A percentile compares a stretch with the other conserved stretches of the same genome.
These are phyloP conservation scores for Acrocephalus scirpaceus DNA, from an alignment of 2,797 vertebrate genomes.

Conservation along the genomic window DNA sequence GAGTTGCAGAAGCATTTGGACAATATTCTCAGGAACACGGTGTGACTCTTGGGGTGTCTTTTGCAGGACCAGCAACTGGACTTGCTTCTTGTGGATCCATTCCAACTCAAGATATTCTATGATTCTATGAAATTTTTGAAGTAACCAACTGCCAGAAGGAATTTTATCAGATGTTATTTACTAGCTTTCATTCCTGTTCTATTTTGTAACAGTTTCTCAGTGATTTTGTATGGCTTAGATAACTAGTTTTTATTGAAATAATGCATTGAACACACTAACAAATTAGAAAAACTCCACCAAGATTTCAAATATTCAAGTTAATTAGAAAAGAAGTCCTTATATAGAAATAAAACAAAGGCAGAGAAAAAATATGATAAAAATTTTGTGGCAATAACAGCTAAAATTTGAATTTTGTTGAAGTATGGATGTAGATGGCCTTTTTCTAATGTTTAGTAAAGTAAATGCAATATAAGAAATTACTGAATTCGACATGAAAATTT, in stretches of 20 bases:
- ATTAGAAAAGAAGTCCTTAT: background rate
- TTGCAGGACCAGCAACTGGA: background rate
- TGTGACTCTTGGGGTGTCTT: background rate
- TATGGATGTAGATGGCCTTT: background rate
- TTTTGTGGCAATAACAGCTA: background rate
- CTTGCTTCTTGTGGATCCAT: background rate
- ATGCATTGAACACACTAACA: fast-evolving
- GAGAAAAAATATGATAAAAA: background rate
- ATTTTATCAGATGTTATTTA: background rate
- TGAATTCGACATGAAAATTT: background rate
- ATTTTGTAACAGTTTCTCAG: background rate
- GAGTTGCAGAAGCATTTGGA: background rate
- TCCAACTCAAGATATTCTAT: background rate
- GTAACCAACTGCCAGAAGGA: background rate
- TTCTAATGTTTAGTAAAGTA: background rate
- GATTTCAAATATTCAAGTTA: background rate
- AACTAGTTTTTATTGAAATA: background rate
- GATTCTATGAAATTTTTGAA: background rate
- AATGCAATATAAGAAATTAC: background rate
- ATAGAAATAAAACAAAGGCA: background rate
- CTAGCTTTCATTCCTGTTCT: background rate
- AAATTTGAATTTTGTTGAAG: background rate
- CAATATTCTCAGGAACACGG: background rate
- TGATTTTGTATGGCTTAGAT: background rate
- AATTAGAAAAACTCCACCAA: background rate